Evolutionary conservation across 2,113 vertebrate species (phyloP).

Genomic region (Xenopus laevis): DNA sequence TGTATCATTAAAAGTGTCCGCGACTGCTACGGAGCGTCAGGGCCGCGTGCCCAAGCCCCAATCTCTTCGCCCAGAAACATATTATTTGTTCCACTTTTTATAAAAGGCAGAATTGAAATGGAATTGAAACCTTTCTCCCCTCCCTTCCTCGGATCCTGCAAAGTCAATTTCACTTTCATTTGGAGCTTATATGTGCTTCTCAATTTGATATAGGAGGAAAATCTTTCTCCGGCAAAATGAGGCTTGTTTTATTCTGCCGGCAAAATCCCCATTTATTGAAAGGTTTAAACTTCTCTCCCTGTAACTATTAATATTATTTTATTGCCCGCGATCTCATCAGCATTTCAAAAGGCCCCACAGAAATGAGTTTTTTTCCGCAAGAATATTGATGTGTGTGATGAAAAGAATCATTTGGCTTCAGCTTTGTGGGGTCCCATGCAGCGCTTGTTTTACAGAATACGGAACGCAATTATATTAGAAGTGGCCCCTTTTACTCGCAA

Average conservation of each 20-base stretch:
- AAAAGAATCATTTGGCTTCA: background rate
- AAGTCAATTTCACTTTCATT: constrained; percentile 33
- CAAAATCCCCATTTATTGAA: constrained; percentile 17
- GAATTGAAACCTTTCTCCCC: background rate
- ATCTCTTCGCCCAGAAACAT: constrained; percentile 17
- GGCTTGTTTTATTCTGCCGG: constrained; percentile 13
- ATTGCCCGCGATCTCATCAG: constrained; percentile 6
- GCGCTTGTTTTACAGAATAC: too few species aligned
- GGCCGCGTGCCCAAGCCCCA: constrained; percentile 8
- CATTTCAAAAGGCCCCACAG: constrained; percentile 10
- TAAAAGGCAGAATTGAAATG: background rate
- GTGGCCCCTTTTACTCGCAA: too few species aligned
- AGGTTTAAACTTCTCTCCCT: constrained; percentile 1
- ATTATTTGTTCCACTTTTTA: constrained; percentile 11
- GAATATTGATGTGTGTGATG: background rate
- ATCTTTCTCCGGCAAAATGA: constrained; percentile 1
- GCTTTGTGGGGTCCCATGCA: background rate
- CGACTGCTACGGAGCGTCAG: too few species aligned
- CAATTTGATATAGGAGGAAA: constrained; percentile 10
- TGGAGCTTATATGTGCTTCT: constrained; percentile 21
- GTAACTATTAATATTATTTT: constrained; percentile 14
- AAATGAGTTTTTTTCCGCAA: background rate
- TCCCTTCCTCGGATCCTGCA: constrained; percentile 10
- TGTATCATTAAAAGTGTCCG: too few species aligned
- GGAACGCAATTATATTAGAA: too few species aligned